Base-by-base conservation (phyloP, 1,140 invertebrate species). In the Neodiprion fabricii region DNA sequence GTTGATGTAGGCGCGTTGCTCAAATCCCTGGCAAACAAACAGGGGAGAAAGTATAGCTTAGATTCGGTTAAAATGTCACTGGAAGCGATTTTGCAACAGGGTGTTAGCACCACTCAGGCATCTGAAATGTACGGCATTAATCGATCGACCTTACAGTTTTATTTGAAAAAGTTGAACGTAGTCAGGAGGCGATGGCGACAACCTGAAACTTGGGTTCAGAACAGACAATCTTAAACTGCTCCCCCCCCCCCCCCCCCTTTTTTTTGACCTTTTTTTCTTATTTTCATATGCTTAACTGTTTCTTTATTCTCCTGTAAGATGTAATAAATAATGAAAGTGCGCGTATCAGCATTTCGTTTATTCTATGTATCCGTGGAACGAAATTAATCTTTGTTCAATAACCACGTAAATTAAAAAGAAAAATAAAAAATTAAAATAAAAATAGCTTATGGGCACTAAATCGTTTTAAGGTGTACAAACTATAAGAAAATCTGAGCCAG, bases 81-180 rank as follows among this genome's bases (percentile, higher is more conserved):
- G 80, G 89, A 90, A 77, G 88, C 89, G 28, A 90, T 90, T 77
- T 83, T 90, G 72, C 88, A 89, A 79, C 85, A 87, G 79, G 90
- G 90, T 69, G 80, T 88, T 81, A 90, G 87, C 79, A 90, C 90
- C 71, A 90, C 89, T 75, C 86, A 86, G 71, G 90, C 89, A 67
- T 90, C 89, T 47, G 83, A 87, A 76, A 87, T 89, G 84, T 90
- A 88, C 75, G 89, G 89, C 72, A 90, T 91, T 84, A 90, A 90
- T 85, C 86, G 89, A 17, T 90, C 89, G 70, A 91, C 89, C 69
- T 84, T 90, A 75, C 89, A 91, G 72, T 89, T 90, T 82, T 91
- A 90, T 88, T 83, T 91, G 74, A 90, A 90, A 88, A 90, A 90
- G 78, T 87, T 91, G 76, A 90, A 90, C 81, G 88, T 90, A 79